Base-by-base conservation (phyloP, 2,888 invertebrate species). In the Cosmorhoe ocellata region DNA sequence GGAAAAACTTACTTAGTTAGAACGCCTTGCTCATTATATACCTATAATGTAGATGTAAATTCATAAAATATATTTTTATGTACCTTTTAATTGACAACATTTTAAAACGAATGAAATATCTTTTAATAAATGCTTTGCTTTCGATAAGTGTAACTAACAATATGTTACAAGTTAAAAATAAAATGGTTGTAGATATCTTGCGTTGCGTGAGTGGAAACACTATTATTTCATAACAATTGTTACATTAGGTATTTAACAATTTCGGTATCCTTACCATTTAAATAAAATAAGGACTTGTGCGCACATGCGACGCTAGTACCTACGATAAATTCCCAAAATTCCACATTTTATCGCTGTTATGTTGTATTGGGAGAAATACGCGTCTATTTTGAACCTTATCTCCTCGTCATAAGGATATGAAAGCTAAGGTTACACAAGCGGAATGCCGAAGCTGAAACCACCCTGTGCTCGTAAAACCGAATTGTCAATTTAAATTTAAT, bases 401-500 rank as follows among this genome's bases (percentile, higher is more conserved):
- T 1, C 33, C 12, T 41, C 4, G 12, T 10, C 9, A 32, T 52
- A 43, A 46, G 46, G 37, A 34, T 46, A n/a, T 22, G 14, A 42
- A 50, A 28, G 43, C 24, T 33, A 37, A 32, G 31, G 44, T 30
- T 38, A 39, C 46, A 45, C 55, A 55, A 51, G 45, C 56, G 58
- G 63, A 65, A 64, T 58, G 51, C 56, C 56, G 56, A 61, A 65
- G 67, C 61, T 52, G 62, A 66, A 65, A 64, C 67, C 68, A 51
- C 69, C 66, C 66, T 12, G 46, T 26, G 72, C 67, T 84, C 85
- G 81, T 86, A 85, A 85, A 85, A 76, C 75, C 72, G 79, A 84
- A 83, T 84, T 84, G 85, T 71, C 85, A 85, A 85, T 86, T 84
- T 84, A 81, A 83, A 86, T 86, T 85, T 85, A 84, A 86, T 86